phyloP scores from a whole-genome alignment of 2,888 invertebrate genomes.

The Creontiades dilutus region DNA sequence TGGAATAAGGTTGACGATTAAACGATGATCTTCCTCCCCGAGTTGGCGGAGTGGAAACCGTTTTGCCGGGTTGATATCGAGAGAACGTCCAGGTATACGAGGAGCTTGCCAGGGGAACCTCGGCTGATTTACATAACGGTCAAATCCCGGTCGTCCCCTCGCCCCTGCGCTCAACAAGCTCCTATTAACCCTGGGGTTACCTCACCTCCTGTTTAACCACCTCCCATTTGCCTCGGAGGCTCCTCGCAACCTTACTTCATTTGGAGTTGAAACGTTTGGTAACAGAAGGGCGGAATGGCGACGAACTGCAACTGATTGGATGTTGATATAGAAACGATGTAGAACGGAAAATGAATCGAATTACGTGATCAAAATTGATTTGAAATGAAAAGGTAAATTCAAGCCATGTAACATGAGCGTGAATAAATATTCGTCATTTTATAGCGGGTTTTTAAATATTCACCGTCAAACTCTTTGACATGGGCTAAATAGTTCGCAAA shows the following conservation, averaged over 20 bases:
- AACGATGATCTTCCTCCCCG: neutral
- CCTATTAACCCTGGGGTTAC: slow-evolving; percentile 31
- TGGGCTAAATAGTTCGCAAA: too few relatives aligned
- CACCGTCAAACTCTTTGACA: too few relatives aligned
- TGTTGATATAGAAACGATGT: too few relatives aligned
- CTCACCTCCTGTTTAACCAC: neutral
- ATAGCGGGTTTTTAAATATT: too few relatives aligned
- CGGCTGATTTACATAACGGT: slow-evolving; percentile 39
- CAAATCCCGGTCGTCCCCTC: neutral
- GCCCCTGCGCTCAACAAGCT: neutral
- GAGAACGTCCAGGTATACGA: slow-evolving; percentile 2
- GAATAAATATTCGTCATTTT: too few relatives aligned
- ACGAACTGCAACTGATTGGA: too few relatives aligned
- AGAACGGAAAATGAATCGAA: too few relatives aligned
- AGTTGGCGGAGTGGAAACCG: neutral
- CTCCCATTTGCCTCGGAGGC: slow-evolving; percentile 13
- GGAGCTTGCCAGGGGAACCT: neutral
- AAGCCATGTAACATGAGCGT: too few relatives aligned
- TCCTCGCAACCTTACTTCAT: neutral
- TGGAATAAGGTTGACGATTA: neutral
- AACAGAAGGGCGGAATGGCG: neutral
- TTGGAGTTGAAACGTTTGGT: neutral
- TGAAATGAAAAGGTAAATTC: too few relatives aligned
- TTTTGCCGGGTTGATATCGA: neutral
- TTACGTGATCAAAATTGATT: too few relatives aligned